Conservation (phyloP, 2,113 vertebrate genomes). For the Chaenocephalus aceratus region DNA sequence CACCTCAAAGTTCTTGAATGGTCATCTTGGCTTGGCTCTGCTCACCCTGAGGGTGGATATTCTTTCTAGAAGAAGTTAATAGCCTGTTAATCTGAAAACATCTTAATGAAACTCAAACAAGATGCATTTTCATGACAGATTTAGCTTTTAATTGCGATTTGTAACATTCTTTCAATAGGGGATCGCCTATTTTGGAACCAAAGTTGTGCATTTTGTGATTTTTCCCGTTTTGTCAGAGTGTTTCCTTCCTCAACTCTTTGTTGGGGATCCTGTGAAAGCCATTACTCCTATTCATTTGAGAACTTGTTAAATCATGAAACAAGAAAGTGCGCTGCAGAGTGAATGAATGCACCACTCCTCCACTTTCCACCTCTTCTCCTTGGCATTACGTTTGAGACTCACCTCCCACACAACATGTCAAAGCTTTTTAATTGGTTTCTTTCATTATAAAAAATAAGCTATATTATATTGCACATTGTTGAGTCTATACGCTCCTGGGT, state of each 20-base stretch:
- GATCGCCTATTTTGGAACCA: neutral
- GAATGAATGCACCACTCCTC: neutral
- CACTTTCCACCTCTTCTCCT: neutral
- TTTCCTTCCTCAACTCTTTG: neutral
- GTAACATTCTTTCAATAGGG: neutral
- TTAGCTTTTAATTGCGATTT: neutral
- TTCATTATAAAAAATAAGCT: neutral
- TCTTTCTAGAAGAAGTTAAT: neutral
- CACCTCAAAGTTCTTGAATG: too few species aligned
- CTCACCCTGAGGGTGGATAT: too few species aligned
- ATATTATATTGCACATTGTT: neutral
- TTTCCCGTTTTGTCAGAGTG: neutral
- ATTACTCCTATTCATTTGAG: neutral
- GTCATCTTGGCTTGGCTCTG: too few species aligned
- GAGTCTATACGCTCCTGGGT: neutral
- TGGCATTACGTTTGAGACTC: neutral
- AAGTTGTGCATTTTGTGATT: neutral
- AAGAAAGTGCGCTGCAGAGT: neutral
- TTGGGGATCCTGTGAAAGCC: slow-evolving; percentile 11
- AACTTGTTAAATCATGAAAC: slow-evolving; percentile 15
- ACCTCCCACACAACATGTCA: neutral
- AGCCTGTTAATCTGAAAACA: neutral
- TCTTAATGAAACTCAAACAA: neutral
- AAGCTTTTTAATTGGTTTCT: neutral
- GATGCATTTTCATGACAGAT: neutral